These are phyloP conservation scores for Scomberomorus guttatus DNA, from an alignment of 2,797 vertebrate species.

Conservation along the genomic window DNA sequence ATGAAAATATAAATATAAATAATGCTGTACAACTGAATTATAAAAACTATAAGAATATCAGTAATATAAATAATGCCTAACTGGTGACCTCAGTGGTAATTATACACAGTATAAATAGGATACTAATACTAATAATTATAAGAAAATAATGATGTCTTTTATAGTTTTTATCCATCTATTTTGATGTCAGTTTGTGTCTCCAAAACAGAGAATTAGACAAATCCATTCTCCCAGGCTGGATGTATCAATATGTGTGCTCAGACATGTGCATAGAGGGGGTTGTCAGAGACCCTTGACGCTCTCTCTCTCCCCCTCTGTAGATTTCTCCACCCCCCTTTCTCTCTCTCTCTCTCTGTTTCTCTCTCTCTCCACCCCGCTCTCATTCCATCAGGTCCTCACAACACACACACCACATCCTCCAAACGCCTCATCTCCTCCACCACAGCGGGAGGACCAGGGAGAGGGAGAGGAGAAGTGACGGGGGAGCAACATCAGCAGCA, in stretches of 20 bases:
- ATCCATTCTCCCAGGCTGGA: neutral
- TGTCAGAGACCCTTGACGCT: conserved; percentile 32
- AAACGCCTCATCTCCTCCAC: conserved; percentile 58
- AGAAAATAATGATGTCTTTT: neutral
- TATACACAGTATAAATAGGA: neutral
- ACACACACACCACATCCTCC: conserved; percentile 61
- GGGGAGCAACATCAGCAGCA: conserved; percentile 66
- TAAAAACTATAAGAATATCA: too few species aligned
- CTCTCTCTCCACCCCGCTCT: conserved; percentile 58
- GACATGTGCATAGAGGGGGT: conserved; percentile 21
- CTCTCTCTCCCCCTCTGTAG: conserved; percentile 12
- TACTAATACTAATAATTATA: neutral
- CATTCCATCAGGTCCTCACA: conserved; percentile 77
- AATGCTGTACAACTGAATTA: too few species aligned
- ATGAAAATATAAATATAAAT: too few species aligned
- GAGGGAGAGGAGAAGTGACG: conserved; percentile 58
- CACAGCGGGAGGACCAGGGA: conserved; percentile 67
- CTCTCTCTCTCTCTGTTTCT: conserved; percentile 23
- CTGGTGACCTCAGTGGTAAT: too few species aligned
- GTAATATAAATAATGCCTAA: too few species aligned
- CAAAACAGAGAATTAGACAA: neutral
- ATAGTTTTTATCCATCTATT: neutral
- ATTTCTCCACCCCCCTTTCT: conserved; percentile 41
- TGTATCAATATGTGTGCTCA: conserved; percentile 21
- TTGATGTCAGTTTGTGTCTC: neutral